Evolutionary conservation across 2,113 vertebrate genomes (phyloP), one percentile per base, ranked within the genome.

Genomic region (Periophthalmodon schlosseri): DNA sequence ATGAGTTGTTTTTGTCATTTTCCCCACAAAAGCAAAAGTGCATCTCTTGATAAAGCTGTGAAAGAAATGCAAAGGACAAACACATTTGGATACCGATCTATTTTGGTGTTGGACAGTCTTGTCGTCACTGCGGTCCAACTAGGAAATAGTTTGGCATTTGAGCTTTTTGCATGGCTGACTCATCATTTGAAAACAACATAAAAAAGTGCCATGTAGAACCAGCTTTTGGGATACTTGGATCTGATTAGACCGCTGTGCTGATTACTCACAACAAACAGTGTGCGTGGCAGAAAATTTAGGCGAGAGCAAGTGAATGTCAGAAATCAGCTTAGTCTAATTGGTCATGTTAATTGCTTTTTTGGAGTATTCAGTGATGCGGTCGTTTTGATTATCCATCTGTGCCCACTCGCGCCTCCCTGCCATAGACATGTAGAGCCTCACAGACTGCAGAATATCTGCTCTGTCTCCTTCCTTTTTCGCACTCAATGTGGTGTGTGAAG

Each of bases 401-500:
- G 91, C 86, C 90, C 89, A 90, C 84, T 90, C 79, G 36, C 90
- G 83, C 86, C 81, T 88, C 86, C 87, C 82, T 87, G 83, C 86
- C 80, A 80, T 71, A 79, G 61, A 86, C 75, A 76, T 61, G 66
- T 74, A 81, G 78, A 61, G 58, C 24, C 82, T 80, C 82, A 87
- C 82, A 84, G 74, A 79, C 88, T 44, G 39, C 10, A 10, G 39
- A 8, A 10, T 44, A 7, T 58, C 78, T 83, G 61, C 33, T 4
- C 76, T 82, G 28, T 28, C 82, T 82, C 79, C 71, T 86, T 91
- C 80, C 83, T 81, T 87, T 87, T 92, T 65, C 89, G 82, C 92
- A 91, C 88, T 86, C 91, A 91, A 92, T 91, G 91, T 93, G 91
- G 86, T 86, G 86, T 92, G 93, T 90, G 90, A 93, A 87, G 91